A percentile compares a stretch with the other conserved stretches of the same genome.
phyloP scores from a whole-genome alignment of 2,113 vertebrate genomes.

The Aythya baeri region DNA sequence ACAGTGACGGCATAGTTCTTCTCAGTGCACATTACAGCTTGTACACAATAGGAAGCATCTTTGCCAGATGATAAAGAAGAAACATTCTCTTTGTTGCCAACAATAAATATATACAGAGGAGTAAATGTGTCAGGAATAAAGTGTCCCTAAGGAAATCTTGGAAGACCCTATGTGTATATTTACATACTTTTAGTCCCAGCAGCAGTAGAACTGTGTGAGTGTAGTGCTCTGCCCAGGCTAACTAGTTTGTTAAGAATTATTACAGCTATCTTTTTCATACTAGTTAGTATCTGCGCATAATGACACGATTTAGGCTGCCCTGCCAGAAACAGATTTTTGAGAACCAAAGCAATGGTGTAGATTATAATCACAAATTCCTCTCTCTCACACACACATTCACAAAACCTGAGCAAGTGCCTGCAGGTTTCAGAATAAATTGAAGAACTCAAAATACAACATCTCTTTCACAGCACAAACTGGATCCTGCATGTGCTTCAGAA shows the following conservation, averaged over 20 bases:
- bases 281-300: not conserved
- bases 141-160: constrained; percentile 28
- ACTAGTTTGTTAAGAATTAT: constrained; percentile 12
- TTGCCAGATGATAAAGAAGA: constrained; percentile 49
- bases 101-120: not conserved
- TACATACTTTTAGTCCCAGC: not conserved
- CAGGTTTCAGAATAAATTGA: not conserved
- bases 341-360: not conserved
- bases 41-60: constrained; percentile 20
- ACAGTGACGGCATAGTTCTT: not conserved
- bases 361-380: not conserved
- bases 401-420: not conserved
- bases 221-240: not conserved
- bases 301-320: not conserved
- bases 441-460: not conserved
- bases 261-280: not conserved
- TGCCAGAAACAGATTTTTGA: not conserved
- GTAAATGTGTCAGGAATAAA: constrained; percentile 25
- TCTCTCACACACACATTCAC: not conserved
- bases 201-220: not conserved
- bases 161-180: not conserved
- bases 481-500: not conserved
- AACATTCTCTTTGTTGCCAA: constrained; percentile 17
- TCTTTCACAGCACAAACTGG: not conserved
- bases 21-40: not conserved